phyloP scores from a whole-genome alignment of 2,888 invertebrate genomes.

The Acleris cristana region DNA sequence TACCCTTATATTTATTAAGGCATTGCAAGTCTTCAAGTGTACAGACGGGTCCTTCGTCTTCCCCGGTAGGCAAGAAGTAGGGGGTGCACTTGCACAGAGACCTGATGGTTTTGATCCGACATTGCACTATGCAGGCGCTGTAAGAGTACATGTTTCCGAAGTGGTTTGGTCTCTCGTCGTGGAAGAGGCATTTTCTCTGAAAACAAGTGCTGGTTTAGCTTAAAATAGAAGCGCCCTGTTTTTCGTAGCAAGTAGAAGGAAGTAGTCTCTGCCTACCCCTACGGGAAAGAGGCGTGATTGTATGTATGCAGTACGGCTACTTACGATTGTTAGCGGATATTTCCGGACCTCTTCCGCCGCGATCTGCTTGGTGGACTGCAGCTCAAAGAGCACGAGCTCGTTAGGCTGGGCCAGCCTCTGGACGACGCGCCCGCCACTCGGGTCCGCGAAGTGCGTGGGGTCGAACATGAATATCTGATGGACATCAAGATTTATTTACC shows the following conservation, averaged over 20 bases:
- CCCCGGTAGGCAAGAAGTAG: constrained; percentile 75
- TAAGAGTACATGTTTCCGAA: constrained; percentile 80
- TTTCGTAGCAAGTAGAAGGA: too few relatives aligned
- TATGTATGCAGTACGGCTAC: not conserved
- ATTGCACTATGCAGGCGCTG: constrained; percentile 85
- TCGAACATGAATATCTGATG: constrained; percentile 64
- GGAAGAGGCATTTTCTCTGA: constrained; percentile 83
- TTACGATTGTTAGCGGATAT: constrained; percentile 57
- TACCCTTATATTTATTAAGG: constrained; percentile 80
- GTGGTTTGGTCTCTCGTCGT: constrained; percentile 64
- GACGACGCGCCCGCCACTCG: constrained; percentile 58
- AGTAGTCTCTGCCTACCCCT: too few relatives aligned
- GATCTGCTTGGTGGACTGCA: constrained; percentile 60
- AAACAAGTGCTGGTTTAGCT: constrained; percentile 34
- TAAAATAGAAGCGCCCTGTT: too few relatives aligned
- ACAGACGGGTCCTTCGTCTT: constrained; percentile 51
- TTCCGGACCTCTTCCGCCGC: constrained; percentile 66
- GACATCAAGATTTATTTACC: not conserved
- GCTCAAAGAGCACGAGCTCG: constrained; percentile 46
- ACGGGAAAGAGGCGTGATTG: too few relatives aligned
- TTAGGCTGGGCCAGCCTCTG: constrained; percentile 57
- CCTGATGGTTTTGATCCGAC: constrained; percentile 78
- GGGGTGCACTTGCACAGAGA: constrained; percentile 85
- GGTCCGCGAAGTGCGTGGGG: constrained; percentile 63
- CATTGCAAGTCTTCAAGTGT: constrained; percentile 67